Base-by-base conservation (phyloP, 2,113 vertebrate genomes). In the Eclectus roratus region DNA sequence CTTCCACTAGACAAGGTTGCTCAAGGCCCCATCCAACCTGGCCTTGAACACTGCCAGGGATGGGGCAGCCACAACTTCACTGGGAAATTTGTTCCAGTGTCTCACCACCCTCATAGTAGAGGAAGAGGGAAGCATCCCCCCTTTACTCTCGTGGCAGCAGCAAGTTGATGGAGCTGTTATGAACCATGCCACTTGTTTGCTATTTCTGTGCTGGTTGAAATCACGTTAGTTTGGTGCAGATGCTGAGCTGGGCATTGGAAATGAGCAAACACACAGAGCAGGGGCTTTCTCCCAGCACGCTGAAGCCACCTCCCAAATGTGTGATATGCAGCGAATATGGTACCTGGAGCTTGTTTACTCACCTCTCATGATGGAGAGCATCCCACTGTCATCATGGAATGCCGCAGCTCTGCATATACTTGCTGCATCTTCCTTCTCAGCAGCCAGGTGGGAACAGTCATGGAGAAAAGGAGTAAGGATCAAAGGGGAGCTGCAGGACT, bases 361-460 rank as follows among this genome's bases (percentile, higher is more conserved):
- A 2, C 10, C 43, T 80, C 49, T 68, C 56, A 0, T 35, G 2
- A 80, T 25, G n/a, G 35, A 89, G 58, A 72, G 33, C 28, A 29
- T 70, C 35, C 47, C 46, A 43, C 66, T 31, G 17, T 29, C 35
- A 17, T 55, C 60, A 58, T 5, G 2, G 23, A 73, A 3, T 16
- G 52, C 46, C 0, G 1, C 20, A 73, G 31, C 60, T 88, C 58
- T 1, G 0, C 2, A 0, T 33, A 20, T 21, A 8, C 18, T 60
- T 74, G 39, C 73, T 0, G 0, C 4, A 0, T 29, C 39, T 31
- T 52, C 35, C 13, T 71, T 53, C 47, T 68, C 80, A 46, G 69
- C 72, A 86, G 55, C 72, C 43, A 46, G 55, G 21, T 0, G 0
- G 55, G 68, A 89, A 37, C 24, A 60, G 55, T 35, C 29, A 31